Conservation (phyloP, 1,140 invertebrate species). For the Physella acuta region DNA sequence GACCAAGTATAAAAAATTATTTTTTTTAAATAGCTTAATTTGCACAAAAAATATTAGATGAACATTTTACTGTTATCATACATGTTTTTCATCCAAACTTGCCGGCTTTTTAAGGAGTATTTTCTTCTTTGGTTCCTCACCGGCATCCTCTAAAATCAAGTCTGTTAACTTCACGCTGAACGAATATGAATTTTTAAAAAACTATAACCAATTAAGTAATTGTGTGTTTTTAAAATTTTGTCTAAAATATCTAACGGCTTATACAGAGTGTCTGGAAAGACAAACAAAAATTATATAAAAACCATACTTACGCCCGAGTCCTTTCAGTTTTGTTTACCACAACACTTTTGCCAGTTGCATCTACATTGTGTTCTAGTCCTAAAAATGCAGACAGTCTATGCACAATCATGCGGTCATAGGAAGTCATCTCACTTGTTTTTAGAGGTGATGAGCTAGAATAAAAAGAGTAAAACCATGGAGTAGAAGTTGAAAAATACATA, state of each 20-base stretch:
- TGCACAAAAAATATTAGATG: too few species aligned
- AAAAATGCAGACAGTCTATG: constrained; percentile 90
- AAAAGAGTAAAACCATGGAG: too few species aligned
- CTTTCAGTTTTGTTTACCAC: constrained; percentile 79
- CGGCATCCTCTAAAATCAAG: constrained; percentile 42
- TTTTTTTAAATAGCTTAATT: neutral
- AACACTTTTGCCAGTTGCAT: constrained; percentile 80
- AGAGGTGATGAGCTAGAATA: constrained; percentile 70
- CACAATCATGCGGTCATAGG: constrained; percentile 92
- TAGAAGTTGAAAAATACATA: too few species aligned
- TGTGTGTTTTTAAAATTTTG: neutral
- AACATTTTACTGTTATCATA: constrained; percentile 14
- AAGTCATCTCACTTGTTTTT: constrained; percentile 87
- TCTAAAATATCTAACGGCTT: too few species aligned
- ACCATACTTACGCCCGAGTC: constrained; percentile 68
- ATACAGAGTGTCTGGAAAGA: too few species aligned
- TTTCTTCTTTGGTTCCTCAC: constrained; percentile 29
- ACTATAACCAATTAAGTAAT: neutral
- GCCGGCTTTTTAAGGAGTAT: constrained; percentile 30
- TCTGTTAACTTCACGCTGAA: constrained; percentile 37
- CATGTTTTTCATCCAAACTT: constrained; percentile 43
- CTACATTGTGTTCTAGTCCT: constrained; percentile 91
- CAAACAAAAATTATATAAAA: too few species aligned
- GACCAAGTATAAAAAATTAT: neutral
- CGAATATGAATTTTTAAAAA: neutral